Base-by-base conservation (phyloP, 2,888 invertebrate species). In the Apodemia zela region DNA sequence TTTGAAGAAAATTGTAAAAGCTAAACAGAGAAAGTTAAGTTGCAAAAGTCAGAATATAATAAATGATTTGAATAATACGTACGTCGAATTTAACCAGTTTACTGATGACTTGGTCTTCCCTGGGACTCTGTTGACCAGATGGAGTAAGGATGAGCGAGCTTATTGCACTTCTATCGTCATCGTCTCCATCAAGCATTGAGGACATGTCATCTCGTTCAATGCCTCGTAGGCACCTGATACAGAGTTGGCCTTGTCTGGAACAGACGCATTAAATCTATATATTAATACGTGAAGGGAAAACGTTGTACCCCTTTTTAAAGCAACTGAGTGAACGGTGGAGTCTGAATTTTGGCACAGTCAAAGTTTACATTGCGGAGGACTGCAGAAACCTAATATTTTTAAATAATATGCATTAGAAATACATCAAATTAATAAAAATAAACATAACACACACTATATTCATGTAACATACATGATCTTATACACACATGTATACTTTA, bases 221-320 rank as follows among this genome's bases (percentile, higher is more conserved):
- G 59, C 94, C 94, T 66, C 96, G 93, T 62, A 97, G 91, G 81
- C 97, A 97, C 75, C 96, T 94, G 73, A 95, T 94, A 84, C 97
- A 97, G 75, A 97, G 93, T 77, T 96, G 96, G 13, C 96, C 97
- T 93, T 96, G 96, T 78, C 96, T 96, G 85, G 5, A 76, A 75
- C 5, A 62, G 17, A 25, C 3, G 13, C 51, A 25, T 51, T 51
- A 18, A 51, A 51, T 42, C 15, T 15, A 13, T 8, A 42, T n/a
- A n/a, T n/a, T n/a, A n/a, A n/a, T n/a, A n/a, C n/a, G n/a, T n/a
- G n/a, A n/a, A n/a, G n/a, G n/a, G n/a, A n/a, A n/a, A n/a, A n/a
- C n/a, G n/a, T n/a, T n/a, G n/a, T n/a, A n/a, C n/a, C n/a, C n/a
- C n/a, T n/a, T n/a, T n/a, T n/a, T n/a, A n/a, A n/a, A n/a, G n/a